Evolutionary conservation across 1,140 invertebrate genomes (phyloP).

Genomic region (Drosophila nannoptera): DNA sequence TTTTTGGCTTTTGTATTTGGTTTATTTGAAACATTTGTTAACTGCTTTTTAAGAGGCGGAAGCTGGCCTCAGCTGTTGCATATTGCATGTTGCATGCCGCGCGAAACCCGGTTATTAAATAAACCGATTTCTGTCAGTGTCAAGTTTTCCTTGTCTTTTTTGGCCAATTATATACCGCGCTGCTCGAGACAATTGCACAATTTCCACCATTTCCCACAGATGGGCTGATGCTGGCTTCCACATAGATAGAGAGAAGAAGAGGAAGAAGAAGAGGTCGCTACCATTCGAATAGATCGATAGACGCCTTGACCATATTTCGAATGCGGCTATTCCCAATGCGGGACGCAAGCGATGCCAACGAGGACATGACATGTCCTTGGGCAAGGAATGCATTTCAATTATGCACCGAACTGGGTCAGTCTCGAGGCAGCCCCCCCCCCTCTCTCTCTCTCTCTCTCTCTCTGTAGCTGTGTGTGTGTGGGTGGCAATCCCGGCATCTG

Average conservation of each 20-base stretch:
- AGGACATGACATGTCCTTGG: constrained; percentile 42
- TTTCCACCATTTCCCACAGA: constrained; percentile 19
- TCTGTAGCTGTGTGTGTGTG: constrained; percentile 3
- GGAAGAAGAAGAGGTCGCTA: background rate
- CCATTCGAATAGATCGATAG: constrained; percentile 28
- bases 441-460: background rate
- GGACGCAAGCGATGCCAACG: constrained; percentile 16
- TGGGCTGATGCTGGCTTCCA: background rate
- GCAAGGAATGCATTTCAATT: constrained; percentile 53
- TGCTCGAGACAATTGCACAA: constrained; percentile 25
- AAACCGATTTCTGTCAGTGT: constrained; percentile 40
- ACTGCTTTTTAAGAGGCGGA: constrained; percentile 59
- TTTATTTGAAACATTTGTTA: constrained; percentile 46
- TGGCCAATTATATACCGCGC: constrained; percentile 11
- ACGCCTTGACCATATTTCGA: constrained; percentile 45
- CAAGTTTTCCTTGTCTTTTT: constrained; percentile 28
- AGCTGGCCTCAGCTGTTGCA: constrained; percentile 42
- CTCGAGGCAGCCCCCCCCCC: background rate
- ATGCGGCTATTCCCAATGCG: constrained; percentile 21
- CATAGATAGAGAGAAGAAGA: background rate
- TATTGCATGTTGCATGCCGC: constrained; percentile 15
- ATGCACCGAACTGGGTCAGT: constrained; percentile 39
- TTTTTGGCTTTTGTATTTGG: constrained; percentile 44
- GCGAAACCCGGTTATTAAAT: constrained; percentile 52
- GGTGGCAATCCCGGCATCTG: background rate